Conservation (phyloP, 2,113 vertebrate genomes). For the Triplophysa tibetana region DNA sequence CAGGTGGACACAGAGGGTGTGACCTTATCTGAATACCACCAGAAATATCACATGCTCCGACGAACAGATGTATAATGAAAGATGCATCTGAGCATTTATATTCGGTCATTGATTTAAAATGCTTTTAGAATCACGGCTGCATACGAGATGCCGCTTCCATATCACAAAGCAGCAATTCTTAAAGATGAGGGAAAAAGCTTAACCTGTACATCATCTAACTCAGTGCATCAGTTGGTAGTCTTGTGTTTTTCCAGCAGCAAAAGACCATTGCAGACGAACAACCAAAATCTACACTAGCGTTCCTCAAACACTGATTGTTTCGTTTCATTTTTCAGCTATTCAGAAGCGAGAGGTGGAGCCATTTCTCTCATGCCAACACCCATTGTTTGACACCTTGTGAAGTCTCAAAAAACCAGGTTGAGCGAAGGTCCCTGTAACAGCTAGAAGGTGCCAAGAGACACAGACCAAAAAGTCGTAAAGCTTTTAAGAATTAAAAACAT, state of each 20-base stretch:
- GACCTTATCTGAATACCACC: not conserved
- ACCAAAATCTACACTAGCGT: not conserved
- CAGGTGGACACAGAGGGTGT: constrained; percentile 13
- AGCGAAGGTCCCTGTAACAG: not conserved
- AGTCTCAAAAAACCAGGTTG: not conserved
- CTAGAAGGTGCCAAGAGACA: not conserved
- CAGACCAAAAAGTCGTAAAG: not conserved
- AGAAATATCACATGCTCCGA: constrained; percentile 27
- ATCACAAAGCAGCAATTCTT: not conserved
- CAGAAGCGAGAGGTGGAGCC: not conserved
- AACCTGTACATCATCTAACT: constrained; percentile 4
- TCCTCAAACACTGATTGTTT: constrained; percentile 41
- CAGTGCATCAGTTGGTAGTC: constrained; percentile 24
- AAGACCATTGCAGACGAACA: constrained; percentile 4
- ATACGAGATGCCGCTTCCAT: not conserved
- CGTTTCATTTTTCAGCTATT: not conserved
- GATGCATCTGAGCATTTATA: constrained; percentile 25
- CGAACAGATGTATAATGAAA: constrained; percentile 8
- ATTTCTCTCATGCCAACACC: constrained; percentile 10
- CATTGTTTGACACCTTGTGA: constrained; percentile 10
- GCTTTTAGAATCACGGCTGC: not conserved
- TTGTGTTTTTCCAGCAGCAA: not conserved
- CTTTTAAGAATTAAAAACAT: not conserved
- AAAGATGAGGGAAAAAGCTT: not conserved
- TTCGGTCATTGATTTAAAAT: constrained; percentile 35